phyloP scores from a whole-genome alignment of 2,113 vertebrate species.

The Melanerpes aurifrons region DNA sequence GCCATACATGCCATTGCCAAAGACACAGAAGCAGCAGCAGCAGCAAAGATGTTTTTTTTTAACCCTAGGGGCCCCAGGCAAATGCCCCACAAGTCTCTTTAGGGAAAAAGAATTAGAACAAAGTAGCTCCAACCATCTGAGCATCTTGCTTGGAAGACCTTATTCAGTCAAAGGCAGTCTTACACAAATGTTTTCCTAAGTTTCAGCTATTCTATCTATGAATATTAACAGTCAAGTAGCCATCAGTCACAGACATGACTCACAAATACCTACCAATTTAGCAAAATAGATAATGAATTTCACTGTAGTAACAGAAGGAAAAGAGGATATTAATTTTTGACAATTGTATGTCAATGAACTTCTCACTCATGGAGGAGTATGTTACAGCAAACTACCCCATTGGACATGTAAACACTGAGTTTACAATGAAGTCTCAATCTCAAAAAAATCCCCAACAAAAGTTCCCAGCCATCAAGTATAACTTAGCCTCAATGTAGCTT shows the following conservation, averaged over 20 bases:
- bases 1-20: background rate
- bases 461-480: background rate
- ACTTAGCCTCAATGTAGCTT: background rate
- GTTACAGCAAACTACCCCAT: background rate
- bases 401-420: background rate
- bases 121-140: background rate
- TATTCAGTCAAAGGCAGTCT: background rate
- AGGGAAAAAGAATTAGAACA: background rate
- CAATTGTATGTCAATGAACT: background rate
- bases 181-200: accelerated
- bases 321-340: background rate
- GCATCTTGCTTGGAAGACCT: background rate
- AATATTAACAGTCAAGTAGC: background rate
- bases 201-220: background rate
- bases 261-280: background rate
- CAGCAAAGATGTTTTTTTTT: background rate
- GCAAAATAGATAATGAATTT: background rate
- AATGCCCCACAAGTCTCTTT: background rate
- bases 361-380: background rate
- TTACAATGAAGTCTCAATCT: background rate
- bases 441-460: background rate
- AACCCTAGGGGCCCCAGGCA: background rate
- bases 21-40: background rate
- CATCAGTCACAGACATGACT: background rate
- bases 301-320: background rate